Conservation (phyloP, 2,113 vertebrate species). For the Eublepharis macularius region DNA sequence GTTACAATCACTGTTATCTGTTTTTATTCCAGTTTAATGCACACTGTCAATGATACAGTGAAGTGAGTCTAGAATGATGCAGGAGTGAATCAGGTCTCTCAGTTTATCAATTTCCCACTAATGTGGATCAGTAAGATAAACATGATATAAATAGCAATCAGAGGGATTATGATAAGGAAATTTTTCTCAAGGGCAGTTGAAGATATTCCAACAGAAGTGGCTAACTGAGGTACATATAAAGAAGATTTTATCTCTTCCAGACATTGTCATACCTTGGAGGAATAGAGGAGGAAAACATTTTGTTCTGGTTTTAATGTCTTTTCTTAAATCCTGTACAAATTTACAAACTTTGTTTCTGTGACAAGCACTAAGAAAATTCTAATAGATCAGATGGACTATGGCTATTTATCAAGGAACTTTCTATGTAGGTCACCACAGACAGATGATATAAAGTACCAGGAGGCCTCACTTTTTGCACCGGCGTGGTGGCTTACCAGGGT, state of each 20-base stretch:
- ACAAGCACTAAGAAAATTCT: background rate
- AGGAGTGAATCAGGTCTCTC: background rate
- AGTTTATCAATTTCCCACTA: background rate
- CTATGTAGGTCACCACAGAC: background rate
- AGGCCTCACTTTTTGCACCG: background rate
- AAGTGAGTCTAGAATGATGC: background rate
- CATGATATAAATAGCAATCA: background rate
- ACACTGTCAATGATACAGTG: background rate
- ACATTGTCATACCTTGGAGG: background rate
- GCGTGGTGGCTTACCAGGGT: background rate
- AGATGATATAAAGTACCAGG: background rate
- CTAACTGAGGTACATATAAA: background rate
- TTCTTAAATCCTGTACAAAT: background rate
- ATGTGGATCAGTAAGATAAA: background rate
- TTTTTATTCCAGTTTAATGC: background rate
- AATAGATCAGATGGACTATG: background rate
- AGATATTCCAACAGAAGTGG: background rate
- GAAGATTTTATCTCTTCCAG: background rate
- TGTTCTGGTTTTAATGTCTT: background rate
- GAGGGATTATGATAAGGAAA: background rate
- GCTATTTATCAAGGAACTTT: background rate
- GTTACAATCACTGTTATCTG: background rate
- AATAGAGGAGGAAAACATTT: background rate
- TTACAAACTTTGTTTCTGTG: background rate
- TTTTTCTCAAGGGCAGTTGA: background rate